Percentiles rank a stretch among this genome's conserved stretches.
Conservation (phyloP, 2,797 vertebrate genomes). For the Podarcis lilfordi region DNA sequence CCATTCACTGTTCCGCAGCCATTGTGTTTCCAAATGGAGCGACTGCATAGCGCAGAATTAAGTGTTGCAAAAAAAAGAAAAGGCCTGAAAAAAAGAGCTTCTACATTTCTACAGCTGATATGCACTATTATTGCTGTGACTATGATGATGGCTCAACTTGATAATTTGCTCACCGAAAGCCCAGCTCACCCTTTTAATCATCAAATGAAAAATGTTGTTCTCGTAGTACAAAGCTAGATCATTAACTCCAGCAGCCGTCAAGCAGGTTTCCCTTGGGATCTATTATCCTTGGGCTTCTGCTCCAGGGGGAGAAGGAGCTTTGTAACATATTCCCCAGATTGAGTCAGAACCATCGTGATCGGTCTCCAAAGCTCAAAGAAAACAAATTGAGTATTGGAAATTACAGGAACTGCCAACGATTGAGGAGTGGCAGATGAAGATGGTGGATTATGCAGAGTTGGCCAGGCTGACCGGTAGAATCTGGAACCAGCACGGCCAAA, state of each 20-base stretch:
- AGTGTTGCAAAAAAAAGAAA: background rate
- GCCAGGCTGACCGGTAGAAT: no score
- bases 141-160: background rate
- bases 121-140: background rate
- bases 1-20: rapidly evolving
- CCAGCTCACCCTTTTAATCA: constrained; percentile 10
- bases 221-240: background rate
- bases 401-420: no score
- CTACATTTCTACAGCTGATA: background rate
- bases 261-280: constrained; percentile 21
- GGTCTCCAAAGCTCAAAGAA: background rate
- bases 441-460: no score
- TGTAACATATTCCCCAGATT: background rate
- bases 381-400: background rate
- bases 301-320: background rate
- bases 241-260: constrained; percentile 7
- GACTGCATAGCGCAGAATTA: no score
- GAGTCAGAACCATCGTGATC: background rate
- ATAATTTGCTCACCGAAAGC: constrained; percentile 3
- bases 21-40: background rate
- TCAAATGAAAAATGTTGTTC: background rate
- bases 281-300: background rate
- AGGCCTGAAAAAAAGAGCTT: background rate
- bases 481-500: no score
- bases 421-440: no score